Evolutionary conservation across 30 jellyfish, hydroid and myxozoan genomes (phyloP).

Genomic region (Turritopsis rubra): DNA sequence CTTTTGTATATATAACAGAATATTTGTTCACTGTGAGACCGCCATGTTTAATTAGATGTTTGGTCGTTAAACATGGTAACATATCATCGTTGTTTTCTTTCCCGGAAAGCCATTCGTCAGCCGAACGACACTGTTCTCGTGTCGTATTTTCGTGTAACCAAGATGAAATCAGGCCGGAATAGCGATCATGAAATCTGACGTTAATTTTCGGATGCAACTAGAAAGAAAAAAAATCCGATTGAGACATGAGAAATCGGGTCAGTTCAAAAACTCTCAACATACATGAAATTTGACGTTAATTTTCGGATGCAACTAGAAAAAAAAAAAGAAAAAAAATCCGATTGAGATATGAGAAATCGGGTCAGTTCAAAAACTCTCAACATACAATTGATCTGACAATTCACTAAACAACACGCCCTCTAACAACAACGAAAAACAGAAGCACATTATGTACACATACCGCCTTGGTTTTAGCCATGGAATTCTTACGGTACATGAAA

Average conservation of each 20-base stretch:
- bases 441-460: constrained; percentile 16
- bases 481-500: constrained; percentile 61
- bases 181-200: constrained; percentile 44
- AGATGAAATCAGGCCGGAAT: constrained; percentile 41
- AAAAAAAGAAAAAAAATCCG: too few species aligned
- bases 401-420: too few species aligned
- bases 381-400: too few species aligned
- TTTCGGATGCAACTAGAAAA: constrained; percentile 49
- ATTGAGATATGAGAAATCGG: background rate
- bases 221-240: background rate
- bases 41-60: constrained; percentile 37
- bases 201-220: constrained; percentile 62
- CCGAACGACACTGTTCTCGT: constrained; percentile 70
- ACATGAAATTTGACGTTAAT: constrained; percentile 53
- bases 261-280: too few species aligned
- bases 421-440: too few species aligned
- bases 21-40: constrained; percentile 55
- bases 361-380: too few species aligned
- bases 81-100: constrained; percentile 43
- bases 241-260: background rate
- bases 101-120: constrained; percentile 90
- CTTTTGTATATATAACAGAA: constrained; percentile 51
- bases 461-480: constrained; percentile 48
- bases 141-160: constrained; percentile 86
- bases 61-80: constrained; percentile 59